phyloP scores from a whole-genome alignment of 2,888 invertebrate genomes.

The Dryocosmus kuriphilus region DNA sequence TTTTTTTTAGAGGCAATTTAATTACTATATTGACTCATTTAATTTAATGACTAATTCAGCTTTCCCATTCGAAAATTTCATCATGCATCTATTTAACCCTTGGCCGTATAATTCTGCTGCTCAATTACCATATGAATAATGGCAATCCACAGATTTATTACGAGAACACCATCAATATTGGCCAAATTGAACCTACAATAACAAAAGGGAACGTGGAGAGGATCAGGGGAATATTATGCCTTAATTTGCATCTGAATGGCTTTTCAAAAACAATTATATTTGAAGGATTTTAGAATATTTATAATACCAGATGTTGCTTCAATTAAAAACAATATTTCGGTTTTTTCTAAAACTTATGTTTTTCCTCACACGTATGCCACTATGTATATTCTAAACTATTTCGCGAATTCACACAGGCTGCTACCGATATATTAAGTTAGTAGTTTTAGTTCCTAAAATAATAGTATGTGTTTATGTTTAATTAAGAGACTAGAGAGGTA shows the following conservation, averaged over 20 bases:
- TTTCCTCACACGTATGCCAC: too few species aligned
- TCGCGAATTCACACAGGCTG: too few species aligned
- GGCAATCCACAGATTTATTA: constrained; percentile 7
- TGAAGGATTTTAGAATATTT: too few species aligned
- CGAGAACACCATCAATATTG: background rate
- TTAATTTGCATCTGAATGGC: constrained; percentile 11
- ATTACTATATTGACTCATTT: background rate
- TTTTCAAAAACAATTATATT: too few species aligned
- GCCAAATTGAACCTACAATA: background rate
- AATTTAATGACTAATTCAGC: background rate
- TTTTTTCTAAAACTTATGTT: background rate
- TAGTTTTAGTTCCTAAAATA: too few species aligned
- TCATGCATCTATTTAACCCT: background rate
- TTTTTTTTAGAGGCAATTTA: background rate
- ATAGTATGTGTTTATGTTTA: too few species aligned
- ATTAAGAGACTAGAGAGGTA: too few species aligned
- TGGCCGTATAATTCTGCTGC: background rate
- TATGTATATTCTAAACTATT: too few species aligned
- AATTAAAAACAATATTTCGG: too few species aligned
- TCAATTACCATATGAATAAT: constrained; percentile 11
- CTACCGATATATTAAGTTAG: too few species aligned
- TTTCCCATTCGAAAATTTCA: background rate
- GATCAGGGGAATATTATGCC: background rate
- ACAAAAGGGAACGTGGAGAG: background rate
- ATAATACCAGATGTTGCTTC: too few species aligned